Conservation (phyloP, 2,113 vertebrate genomes). For the Istiophorus platypterus region DNA sequence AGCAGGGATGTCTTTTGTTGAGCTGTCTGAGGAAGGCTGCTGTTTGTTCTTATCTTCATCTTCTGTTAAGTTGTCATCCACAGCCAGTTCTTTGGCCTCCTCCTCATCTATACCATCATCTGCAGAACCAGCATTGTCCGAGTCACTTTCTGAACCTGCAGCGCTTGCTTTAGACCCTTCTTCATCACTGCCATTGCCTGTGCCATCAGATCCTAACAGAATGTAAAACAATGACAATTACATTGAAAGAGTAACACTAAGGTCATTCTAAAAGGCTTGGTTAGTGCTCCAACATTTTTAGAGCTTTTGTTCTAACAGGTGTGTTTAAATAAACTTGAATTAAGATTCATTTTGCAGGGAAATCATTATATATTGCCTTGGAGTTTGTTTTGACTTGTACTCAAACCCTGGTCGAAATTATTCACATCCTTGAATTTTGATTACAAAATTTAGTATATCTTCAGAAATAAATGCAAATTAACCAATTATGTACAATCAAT, state of each 20-base stretch:
- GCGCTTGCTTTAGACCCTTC: constrained; percentile 93
- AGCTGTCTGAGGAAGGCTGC: constrained; percentile 86
- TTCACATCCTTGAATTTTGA: no score
- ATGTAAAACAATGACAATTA: not conserved
- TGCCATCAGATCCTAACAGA: constrained; percentile 93
- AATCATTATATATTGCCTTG: no score
- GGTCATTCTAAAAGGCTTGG: not conserved
- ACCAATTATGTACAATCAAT: no score
- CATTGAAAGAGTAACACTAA: not conserved
- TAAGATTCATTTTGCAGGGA: no score
- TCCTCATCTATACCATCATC: constrained; percentile 86
- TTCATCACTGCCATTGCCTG: constrained; percentile 95
- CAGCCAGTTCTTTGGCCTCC: constrained; percentile 81
- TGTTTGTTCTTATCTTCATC: constrained; percentile 84
- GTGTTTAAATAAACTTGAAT: no score
- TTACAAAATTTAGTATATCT: no score
- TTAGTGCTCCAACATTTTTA: no score
- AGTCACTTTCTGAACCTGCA: constrained; percentile 92
- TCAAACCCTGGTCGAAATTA: no score
- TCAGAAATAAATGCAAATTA: no score
- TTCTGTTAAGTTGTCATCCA: constrained; percentile 83
- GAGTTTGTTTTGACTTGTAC: no score
- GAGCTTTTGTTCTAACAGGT: no score
- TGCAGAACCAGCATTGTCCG: constrained; percentile 88
- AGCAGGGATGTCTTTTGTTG: constrained; percentile 85